These are phyloP conservation scores for Erpobdella octoculata DNA, from an alignment of 2,888 invertebrate genomes.

Conservation along the genomic window DNA sequence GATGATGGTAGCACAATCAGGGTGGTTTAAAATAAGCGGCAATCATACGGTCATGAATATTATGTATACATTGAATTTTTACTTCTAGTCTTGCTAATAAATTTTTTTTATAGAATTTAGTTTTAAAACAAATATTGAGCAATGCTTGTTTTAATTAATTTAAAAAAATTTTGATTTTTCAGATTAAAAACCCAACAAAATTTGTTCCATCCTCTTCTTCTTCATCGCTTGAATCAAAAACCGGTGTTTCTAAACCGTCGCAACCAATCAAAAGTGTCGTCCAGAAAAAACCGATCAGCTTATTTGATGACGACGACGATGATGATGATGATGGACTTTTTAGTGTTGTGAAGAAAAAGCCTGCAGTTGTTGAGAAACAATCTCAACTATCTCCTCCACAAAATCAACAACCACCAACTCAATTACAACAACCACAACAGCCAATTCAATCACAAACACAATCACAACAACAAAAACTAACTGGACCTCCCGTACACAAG, in stretches of 20 bases:
- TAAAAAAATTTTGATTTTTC: too few relatives aligned
- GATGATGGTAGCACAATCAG: too few relatives aligned
- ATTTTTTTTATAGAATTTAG: too few relatives aligned
- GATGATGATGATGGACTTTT: constrained; percentile 4
- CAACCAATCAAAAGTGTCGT: not conserved
- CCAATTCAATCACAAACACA: not conserved
- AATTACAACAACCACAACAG: not conserved
- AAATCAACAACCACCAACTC: not conserved
- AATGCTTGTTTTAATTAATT: too few relatives aligned
- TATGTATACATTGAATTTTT: too few relatives aligned
- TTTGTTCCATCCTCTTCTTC: not conserved
- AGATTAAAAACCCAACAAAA: too few relatives aligned
- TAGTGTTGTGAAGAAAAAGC: not conserved
- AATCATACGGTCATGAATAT: too few relatives aligned
- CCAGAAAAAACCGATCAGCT: not conserved
- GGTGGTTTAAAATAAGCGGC: too few relatives aligned
- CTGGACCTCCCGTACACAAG: too few relatives aligned
- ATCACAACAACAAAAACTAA: not conserved
- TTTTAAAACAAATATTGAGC: too few relatives aligned
- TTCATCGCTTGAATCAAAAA: not conserved
- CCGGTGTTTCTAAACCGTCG: too few relatives aligned
- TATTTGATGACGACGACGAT: constrained; percentile 14
- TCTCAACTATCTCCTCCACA: not conserved
- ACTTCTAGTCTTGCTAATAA: too few relatives aligned
- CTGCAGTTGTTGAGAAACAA: not conserved